Evolutionary conservation across 2,113 vertebrate genomes (phyloP).

Genomic region (Fukomys damarensis): DNA sequence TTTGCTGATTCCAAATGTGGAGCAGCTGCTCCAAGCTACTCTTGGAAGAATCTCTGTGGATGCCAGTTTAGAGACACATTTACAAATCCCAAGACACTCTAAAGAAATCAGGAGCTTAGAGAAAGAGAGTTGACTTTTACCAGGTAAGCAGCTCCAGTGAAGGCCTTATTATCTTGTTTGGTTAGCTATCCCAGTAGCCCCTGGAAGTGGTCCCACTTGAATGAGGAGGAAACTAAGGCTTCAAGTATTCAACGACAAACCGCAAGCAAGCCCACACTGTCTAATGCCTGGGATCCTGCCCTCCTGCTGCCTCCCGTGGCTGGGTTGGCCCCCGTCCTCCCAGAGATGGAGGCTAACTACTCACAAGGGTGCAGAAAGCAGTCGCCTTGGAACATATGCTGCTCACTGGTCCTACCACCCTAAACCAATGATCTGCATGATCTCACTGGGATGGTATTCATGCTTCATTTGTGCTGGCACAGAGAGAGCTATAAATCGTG

Average conservation of each 20-base stretch:
- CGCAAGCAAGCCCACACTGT: neutral
- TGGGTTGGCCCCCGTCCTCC: neutral
- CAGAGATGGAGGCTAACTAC: neutral
- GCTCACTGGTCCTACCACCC: slow-evolving; percentile 71
- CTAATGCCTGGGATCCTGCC: neutral
- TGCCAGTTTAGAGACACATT: neutral
- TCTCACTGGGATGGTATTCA: slow-evolving; percentile 83
- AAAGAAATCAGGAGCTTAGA: neutral
- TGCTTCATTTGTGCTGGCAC: slow-evolving; percentile 84
- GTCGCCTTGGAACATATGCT: slow-evolving; percentile 65
- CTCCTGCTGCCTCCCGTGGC: neutral
- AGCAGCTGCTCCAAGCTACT: neutral
- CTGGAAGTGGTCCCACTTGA: slow-evolving; percentile 13
- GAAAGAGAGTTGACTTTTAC: neutral
- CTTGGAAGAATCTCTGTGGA: neutral
- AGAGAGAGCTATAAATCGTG: slow-evolving; percentile 77
- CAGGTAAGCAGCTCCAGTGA: neutral
- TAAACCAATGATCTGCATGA: slow-evolving; percentile 71
- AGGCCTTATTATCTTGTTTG: neutral
- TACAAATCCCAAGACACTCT: neutral
- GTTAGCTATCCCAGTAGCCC: neutral
- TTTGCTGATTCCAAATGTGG: neutral
- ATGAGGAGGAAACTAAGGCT: slow-evolving; percentile 12
- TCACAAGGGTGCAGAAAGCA: neutral
- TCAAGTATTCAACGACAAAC: neutral